These are phyloP conservation scores for Pandemis corylana DNA, from an alignment of 2,888 invertebrate genomes.

Conservation along the genomic window DNA sequence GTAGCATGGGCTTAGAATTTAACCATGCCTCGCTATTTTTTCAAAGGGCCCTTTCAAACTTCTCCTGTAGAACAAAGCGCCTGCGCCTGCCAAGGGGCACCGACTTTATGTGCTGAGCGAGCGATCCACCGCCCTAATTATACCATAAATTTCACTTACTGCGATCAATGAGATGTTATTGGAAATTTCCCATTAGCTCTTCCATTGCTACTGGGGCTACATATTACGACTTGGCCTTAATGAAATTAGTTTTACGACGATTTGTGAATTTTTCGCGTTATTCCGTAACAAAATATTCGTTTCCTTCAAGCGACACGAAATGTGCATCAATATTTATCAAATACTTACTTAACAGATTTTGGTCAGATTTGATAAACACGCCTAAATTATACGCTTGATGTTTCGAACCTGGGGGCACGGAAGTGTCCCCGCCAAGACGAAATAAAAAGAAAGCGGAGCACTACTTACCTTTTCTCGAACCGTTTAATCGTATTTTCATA, in stretches of 20 bases:
- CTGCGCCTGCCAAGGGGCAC: constrained; percentile 58
- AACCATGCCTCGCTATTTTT: neutral
- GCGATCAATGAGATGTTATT: constrained; percentile 81
- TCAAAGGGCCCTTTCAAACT: neutral
- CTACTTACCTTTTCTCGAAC: too few species aligned
- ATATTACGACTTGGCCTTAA: constrained; percentile 48
- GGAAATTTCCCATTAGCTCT: constrained; percentile 73
- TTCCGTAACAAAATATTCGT: neutral
- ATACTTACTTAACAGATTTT: too few species aligned
- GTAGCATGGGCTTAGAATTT: neutral
- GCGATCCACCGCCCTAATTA: constrained; percentile 76
- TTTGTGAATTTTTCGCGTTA: constrained; percentile 11
- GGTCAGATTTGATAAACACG: too few species aligned
- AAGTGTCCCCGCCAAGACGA: too few species aligned
- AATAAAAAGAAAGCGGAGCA: too few species aligned
- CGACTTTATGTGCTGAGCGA: constrained; percentile 68
- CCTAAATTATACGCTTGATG: too few species aligned
- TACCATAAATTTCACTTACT: constrained; percentile 83
- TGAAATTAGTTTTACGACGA: constrained; percentile 28
- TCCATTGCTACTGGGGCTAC: constrained; percentile 55
- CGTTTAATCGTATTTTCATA: too few species aligned
- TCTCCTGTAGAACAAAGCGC: constrained; percentile 38
- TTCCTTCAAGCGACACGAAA: too few species aligned
- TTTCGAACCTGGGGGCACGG: too few species aligned
- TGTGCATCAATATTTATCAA: too few species aligned